Percentiles rank a stretch among this genome's conserved stretches.
Conservation (phyloP, 2,113 vertebrate genomes). For the Otus sunia region DNA sequence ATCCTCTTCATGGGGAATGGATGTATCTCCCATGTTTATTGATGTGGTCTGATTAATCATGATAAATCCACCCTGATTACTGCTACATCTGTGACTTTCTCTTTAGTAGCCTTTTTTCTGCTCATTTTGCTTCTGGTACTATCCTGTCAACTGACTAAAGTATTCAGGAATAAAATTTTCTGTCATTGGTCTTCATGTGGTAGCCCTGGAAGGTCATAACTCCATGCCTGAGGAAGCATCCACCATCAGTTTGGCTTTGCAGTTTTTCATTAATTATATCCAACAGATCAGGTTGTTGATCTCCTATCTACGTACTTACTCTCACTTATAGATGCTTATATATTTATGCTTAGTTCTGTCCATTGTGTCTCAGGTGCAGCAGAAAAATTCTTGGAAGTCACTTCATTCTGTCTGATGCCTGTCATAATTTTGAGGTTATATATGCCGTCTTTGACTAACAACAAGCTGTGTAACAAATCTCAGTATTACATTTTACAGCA, state of each 20-base stretch:
- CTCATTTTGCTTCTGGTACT: background rate
- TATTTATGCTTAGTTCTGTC: background rate
- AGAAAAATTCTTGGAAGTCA: background rate
- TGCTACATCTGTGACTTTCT: background rate
- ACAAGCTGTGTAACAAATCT: background rate
- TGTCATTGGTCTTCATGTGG: background rate
- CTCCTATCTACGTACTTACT: background rate
- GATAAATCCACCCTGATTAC: background rate
- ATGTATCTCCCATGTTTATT: background rate
- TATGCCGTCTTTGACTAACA: background rate
- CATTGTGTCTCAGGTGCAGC: background rate
- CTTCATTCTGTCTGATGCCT: background rate
- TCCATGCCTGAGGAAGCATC: background rate
- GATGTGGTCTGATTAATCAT: background rate
- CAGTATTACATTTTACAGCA: background rate
- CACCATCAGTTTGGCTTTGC: background rate
- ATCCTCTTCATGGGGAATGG: background rate
- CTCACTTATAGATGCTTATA: background rate
- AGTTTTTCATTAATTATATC: background rate
- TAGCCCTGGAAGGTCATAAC: background rate
- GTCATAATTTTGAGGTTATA: background rate
- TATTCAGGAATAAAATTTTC: background rate
- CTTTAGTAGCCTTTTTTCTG: background rate
- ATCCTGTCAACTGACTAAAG: background rate
- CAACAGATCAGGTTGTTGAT: background rate